Base-by-base conservation (phyloP, 2,113 vertebrate genomes). In the Sakesphorus luctuosus region DNA sequence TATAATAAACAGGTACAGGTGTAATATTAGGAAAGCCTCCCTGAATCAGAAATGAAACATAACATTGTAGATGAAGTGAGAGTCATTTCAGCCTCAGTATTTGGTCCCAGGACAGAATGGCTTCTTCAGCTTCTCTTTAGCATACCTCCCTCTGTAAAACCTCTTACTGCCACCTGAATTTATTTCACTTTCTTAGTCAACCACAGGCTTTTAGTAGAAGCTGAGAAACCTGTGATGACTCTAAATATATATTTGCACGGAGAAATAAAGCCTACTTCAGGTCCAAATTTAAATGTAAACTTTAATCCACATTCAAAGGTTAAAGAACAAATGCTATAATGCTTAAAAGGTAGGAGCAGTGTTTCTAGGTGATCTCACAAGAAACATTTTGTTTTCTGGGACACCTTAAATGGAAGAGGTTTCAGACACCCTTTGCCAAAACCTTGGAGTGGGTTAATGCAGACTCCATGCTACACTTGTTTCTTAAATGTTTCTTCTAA, bases 401-500 rank as follows among this genome's bases (percentile, higher is more conserved):
- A 28, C 61, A 84, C 24, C 14, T 52, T 31, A 72, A 26, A 28
- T 4, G 35, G 28, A 35, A 75, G 53, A 52, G 3, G 4, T n/a
- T 89, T 84, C 61, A 36, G 28, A 82, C 8, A 10, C 2, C 4
- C 15, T 33, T 38, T 80, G 25, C 29, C 75, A 92, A 46, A 77
- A 49, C 13, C n/a, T 73, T 53, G 28, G 67, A 83, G 36, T 24
- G 10, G 46, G 50, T 80, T 83, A 82, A 66, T 43, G n/a, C 24
- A 73, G 36, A 36, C 58, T 87, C 66, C 13, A 33, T 67, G 52
- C 29, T 56, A 49, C 31, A 62, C 85, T 90, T 92, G 53, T 88
- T 93, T 83, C 65, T 85, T 87, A 88, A 88, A 73, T 76, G 28
- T 13, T 82, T 85, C 43, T 88, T 84, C 63, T 68, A 81, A 76